Percentiles rank a stretch among this genome's conserved stretches.
Conservation (phyloP, 2,888 invertebrate genomes). For the Thera obeliscata region DNA sequence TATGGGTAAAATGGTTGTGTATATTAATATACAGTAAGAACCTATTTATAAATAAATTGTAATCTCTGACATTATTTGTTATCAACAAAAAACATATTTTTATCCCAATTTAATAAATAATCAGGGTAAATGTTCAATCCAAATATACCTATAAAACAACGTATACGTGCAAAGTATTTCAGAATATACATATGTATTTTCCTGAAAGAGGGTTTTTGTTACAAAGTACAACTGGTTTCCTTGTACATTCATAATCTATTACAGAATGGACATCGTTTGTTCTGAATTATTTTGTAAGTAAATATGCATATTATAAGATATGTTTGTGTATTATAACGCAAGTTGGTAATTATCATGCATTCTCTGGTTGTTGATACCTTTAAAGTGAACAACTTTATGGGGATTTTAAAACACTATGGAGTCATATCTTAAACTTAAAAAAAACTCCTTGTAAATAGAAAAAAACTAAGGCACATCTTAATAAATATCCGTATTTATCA, state of each 20-base stretch:
- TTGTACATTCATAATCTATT: neutral
- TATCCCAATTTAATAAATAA: slow-evolving; percentile 29
- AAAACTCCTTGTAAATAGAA: slow-evolving; percentile 14
- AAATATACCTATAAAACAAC: slow-evolving; percentile 5
- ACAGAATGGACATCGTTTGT: neutral
- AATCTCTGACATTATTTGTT: slow-evolving; percentile 27
- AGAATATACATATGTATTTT: slow-evolving; percentile 3
- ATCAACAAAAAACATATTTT: slow-evolving; percentile 16
- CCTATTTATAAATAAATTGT: slow-evolving; percentile 64
- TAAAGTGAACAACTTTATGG: neutral
- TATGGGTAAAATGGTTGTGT: slow-evolving; percentile 82
- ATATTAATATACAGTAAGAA: slow-evolving; percentile 67
- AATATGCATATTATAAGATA: neutral
- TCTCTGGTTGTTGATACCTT: slow-evolving; percentile 1
- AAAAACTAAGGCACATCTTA: slow-evolving; percentile 10
- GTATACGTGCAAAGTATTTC: slow-evolving; percentile 7
- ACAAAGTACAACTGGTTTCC: neutral
- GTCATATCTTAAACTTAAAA: slow-evolving; percentile 11
- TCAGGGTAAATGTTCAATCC: slow-evolving; percentile 36
- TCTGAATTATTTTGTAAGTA: neutral
- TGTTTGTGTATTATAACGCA: neutral
- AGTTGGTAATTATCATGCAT: slow-evolving; percentile 4
- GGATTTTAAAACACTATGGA: neutral
- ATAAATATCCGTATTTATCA: neutral
- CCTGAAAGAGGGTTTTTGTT: neutral